Evolutionary conservation across 2,797 vertebrate species (phyloP), one percentile per base, ranked within the genome.

Genomic region (Scolopax rusticola): DNA sequence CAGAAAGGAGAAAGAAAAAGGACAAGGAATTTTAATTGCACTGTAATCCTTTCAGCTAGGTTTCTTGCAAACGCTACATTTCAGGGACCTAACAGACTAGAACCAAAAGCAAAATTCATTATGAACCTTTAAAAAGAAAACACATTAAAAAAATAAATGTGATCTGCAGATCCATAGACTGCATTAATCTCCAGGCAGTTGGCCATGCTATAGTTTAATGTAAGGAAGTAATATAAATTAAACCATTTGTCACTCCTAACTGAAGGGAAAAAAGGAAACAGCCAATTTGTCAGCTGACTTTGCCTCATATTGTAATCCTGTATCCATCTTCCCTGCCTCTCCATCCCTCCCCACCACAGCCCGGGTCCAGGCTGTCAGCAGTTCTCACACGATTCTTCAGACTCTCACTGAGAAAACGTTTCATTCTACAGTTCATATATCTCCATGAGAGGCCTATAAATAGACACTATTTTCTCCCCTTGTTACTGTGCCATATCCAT

Each of bases 1-100:
- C 96, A 96, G 74, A 21, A 73, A 84, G 80, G 47, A 57, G 48
- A 45, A 67, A 47, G 65, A 27, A 67, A 87, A 86, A 59, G 75
- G 36, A 87, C 24, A 23, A 90, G 90, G 93, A 96, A 96, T 95
- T 94, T 96, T 97, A 96, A 96, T 96, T 97, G 89, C 81, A 41
- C 88, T 51, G 70, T 67, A 92, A 87, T 77, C 70, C 54, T 82
- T 93, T 92, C 84, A 91, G 81, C n/a, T 38, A 38, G 40, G 77
- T 56, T 85, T 63, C 81, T 45, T 71, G 86, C 92, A 83, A 89
- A 50, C 5, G 1, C 41, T 60, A 70, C 89, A 89, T 93, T 95
- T 85, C 90, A 91, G 73, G 53, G 54, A 77, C 78, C 69, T 30
- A 65, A n/a, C 82, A 84, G 93, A 89, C 83, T 77, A 77, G 89